A percentile compares a stretch with the other conserved stretches of the same genome.
phyloP scores from a whole-genome alignment of 2,797 vertebrate genomes.

The Pangasius larnaudii region DNA sequence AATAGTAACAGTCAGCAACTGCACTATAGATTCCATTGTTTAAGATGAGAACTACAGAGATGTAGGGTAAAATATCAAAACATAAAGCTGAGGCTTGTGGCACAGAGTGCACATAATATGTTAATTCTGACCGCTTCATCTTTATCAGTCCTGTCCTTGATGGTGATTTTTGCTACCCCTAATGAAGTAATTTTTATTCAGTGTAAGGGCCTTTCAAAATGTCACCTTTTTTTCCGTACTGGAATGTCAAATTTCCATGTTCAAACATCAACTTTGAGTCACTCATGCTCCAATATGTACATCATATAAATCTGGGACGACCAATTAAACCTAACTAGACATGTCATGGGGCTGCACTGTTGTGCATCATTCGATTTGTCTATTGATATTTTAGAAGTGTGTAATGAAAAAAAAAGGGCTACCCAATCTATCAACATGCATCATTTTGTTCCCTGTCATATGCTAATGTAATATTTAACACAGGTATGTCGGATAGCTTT shows the following conservation, averaged over 20 bases:
- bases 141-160: slow-evolving; percentile 46
- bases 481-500: not conserved
- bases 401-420: slow-evolving; percentile 34
- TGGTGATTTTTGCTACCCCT: slow-evolving; percentile 64
- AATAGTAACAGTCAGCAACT: not conserved
- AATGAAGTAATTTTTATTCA: slow-evolving; percentile 76
- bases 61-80: not conserved
- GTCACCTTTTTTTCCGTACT: slow-evolving; percentile 65
- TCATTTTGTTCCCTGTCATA: slow-evolving; percentile 8
- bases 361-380: slow-evolving; percentile 62
- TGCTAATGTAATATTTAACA: slow-evolving; percentile 34
- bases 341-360: slow-evolving; percentile 66
- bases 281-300: slow-evolving; percentile 53
- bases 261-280: slow-evolving; percentile 66
- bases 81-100: not conserved
- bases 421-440: slow-evolving; percentile 19
- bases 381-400: slow-evolving; percentile 61
- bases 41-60: not conserved
- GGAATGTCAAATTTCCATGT: slow-evolving; percentile 79
- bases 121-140: slow-evolving; percentile 53
- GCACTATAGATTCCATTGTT: not conserved
- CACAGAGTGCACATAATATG: slow-evolving; percentile 48
- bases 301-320: slow-evolving; percentile 63
- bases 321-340: slow-evolving; percentile 71
- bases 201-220: slow-evolving; percentile 68